phyloP scores from a whole-genome alignment of 2,888 invertebrate species.

The Terebella lapidaria region DNA sequence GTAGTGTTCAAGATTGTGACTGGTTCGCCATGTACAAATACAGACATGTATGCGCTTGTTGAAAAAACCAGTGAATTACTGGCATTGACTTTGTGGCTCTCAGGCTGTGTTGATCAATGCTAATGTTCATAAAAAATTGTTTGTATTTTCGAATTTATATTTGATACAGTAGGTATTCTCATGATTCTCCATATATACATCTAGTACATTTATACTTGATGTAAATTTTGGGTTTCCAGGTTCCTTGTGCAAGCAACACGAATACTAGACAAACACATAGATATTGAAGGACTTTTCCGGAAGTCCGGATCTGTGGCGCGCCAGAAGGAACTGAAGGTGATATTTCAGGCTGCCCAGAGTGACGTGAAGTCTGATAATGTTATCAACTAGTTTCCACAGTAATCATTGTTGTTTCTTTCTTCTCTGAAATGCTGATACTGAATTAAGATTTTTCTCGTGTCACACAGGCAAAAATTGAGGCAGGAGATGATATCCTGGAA shows the following conservation, averaged over 20 bases:
- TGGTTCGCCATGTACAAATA: too few relatives aligned
- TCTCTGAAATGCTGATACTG: neutral
- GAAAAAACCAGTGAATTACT: too few relatives aligned
- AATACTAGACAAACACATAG: slow-evolving; percentile 58
- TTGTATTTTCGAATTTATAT: too few relatives aligned
- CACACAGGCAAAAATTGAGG: slow-evolving; percentile 65
- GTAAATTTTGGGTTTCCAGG: slow-evolving; percentile 11
- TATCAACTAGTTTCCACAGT: too few relatives aligned
- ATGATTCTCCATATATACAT: too few relatives aligned
- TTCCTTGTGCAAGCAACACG: slow-evolving; percentile 42
- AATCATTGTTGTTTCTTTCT: neutral
- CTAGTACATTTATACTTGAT: too few relatives aligned
- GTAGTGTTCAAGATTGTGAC: too few relatives aligned
- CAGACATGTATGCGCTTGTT: too few relatives aligned
- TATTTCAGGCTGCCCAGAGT: neutral
- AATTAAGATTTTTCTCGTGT: neutral
- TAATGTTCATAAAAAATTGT: too few relatives aligned
- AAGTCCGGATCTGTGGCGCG: slow-evolving; percentile 80
- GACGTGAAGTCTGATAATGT: neutral
- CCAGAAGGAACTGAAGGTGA: slow-evolving; percentile 75
- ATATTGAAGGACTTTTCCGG: slow-evolving; percentile 79
- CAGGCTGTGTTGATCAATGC: too few relatives aligned
- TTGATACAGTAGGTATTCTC: too few relatives aligned
- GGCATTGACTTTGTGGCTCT: too few relatives aligned
- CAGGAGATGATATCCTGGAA: slow-evolving; percentile 64